A percentile compares a stretch with the other conserved stretches of the same genome.
Evolutionary conservation across 2,797 vertebrate genomes (phyloP).

Genomic region (Macrochelys suwanniensis): DNA sequence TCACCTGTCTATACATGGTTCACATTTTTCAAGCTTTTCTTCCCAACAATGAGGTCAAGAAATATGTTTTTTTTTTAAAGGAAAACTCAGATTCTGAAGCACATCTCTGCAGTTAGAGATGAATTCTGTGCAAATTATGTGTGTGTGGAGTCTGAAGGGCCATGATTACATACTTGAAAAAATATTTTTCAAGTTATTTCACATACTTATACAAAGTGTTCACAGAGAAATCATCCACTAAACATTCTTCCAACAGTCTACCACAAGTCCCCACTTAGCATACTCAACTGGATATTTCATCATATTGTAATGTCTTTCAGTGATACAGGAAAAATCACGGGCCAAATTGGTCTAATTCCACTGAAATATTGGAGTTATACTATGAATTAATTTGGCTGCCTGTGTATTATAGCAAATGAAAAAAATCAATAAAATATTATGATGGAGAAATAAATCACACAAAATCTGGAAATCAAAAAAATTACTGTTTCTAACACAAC

Average conservation of each 20-base stretch:
- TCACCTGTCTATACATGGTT: neutral
- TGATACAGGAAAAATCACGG: neutral
- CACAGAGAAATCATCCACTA: neutral
- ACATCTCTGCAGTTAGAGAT: neutral
- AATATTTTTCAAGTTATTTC: too few relatives aligned
- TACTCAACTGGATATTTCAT: neutral
- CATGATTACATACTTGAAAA: neutral
- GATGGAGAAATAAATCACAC: neutral
- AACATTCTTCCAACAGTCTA: neutral
- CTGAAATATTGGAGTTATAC: neutral
- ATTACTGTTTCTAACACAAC: neutral
- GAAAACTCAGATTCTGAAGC: neutral
- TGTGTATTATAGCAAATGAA: neutral
- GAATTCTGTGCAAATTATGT: neutral
- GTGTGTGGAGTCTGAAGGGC: neutral
- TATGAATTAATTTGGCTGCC: neutral
- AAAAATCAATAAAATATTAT: neutral
- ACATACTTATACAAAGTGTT: neutral
- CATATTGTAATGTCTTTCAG: neutral
- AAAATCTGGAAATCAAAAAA: neutral
- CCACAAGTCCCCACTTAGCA: neutral
- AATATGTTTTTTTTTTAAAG: neutral
- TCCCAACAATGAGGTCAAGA: neutral
- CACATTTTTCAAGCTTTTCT: neutral
- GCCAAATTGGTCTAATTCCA: neutral